Percentiles rank a stretch among this genome's conserved stretches.
Conservation (phyloP, 2,888 invertebrate genomes). For the Diachrysia chrysitis region DNA sequence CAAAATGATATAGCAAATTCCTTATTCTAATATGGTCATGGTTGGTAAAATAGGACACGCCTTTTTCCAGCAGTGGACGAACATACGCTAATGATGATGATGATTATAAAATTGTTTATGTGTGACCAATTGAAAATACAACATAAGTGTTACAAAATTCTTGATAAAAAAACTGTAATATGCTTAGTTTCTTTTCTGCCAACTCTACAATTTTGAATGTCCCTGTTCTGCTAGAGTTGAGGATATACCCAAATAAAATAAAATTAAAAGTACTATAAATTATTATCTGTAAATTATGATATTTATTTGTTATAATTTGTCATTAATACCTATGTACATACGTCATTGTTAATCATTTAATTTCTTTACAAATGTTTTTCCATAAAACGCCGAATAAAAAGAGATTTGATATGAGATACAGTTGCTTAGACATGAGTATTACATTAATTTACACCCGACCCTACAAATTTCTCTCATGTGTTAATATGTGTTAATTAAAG, state of each 20-base stretch:
- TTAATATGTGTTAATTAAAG: background rate
- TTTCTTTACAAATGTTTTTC: background rate
- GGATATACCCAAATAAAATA: background rate
- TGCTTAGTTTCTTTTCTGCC: background rate
- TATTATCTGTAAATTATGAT: too few relatives aligned
- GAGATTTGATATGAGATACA: background rate
- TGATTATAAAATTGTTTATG: too few relatives aligned
- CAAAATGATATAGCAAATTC: background rate
- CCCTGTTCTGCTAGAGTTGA: background rate
- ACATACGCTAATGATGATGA: too few relatives aligned
- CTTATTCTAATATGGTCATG: too few relatives aligned
- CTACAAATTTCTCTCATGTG: background rate
- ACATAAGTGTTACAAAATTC: background rate
- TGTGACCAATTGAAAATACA: background rate
- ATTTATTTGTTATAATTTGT: too few relatives aligned
- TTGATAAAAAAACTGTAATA: background rate
- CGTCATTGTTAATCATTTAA: too few relatives aligned
- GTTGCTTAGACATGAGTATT: background rate
- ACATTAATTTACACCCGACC: background rate
- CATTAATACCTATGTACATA: too few relatives aligned
- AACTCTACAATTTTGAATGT: background rate
- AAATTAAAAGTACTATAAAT: too few relatives aligned
- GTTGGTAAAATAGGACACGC: too few relatives aligned
- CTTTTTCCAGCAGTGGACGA: too few relatives aligned
- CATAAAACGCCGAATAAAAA: background rate